Percentiles rank a stretch among this genome's conserved stretches.
Evolutionary conservation across 2,113 vertebrate species (phyloP).

Genomic region (Potamarius usumacintae): DNA sequence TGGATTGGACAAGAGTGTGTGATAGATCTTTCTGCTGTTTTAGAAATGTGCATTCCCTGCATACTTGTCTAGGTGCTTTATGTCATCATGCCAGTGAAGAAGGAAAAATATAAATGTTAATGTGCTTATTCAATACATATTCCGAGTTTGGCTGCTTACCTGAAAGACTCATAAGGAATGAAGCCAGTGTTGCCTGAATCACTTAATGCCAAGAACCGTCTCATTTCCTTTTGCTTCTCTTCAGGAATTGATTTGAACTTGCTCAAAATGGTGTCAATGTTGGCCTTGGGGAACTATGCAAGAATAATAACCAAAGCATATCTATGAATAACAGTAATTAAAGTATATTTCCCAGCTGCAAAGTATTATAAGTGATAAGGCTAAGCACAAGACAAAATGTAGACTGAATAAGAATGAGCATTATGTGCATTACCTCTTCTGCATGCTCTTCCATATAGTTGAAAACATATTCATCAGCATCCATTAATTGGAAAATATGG

Average conservation of each 20-base stretch:
- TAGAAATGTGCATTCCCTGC: neutral
- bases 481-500: conserved; percentile 77
- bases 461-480: conserved; percentile 86
- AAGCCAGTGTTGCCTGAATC: conserved; percentile 69
- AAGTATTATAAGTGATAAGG: neutral
- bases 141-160: conserved; percentile 66
- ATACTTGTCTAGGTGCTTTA: neutral
- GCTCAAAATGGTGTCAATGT: conserved; percentile 71
- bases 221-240: conserved; percentile 75
- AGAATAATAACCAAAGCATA: conserved; percentile 8
- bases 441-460: conserved; percentile 86
- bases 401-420: neutral
- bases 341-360: conserved; percentile 11
- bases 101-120: neutral
- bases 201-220: conserved; percentile 69
- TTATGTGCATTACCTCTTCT: conserved; percentile 74
- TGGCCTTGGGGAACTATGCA: conserved; percentile 80
- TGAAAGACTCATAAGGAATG: conserved; percentile 80
- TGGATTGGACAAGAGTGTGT: neutral
- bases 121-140: conserved; percentile 4
- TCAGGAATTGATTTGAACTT: conserved; percentile 76
- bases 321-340: conserved; percentile 14
- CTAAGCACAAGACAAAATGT: neutral
- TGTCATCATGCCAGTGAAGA: neutral
- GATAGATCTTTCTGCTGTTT: neutral